phyloP scores from a whole-genome alignment of 2,113 vertebrate genomes.

The Gallinago jamesoni region DNA sequence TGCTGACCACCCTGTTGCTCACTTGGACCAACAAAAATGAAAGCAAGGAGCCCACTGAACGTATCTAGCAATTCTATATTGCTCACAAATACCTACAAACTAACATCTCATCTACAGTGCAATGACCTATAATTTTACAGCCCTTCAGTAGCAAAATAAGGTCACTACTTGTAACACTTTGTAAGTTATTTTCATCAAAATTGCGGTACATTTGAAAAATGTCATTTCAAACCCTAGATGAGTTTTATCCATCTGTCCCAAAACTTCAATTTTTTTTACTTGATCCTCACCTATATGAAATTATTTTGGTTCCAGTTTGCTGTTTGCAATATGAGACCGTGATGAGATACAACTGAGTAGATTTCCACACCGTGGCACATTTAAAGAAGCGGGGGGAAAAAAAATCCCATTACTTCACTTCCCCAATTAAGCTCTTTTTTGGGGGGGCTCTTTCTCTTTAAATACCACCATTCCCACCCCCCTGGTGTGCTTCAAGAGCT shows the following conservation, averaged over 20 bases:
- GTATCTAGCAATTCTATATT: not conserved
- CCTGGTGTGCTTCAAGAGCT: not conserved
- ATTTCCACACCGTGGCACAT: accelerated
- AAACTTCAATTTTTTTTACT: not conserved
- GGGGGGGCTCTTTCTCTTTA: not conserved
- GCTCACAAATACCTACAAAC: not conserved
- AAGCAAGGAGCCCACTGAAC: not conserved
- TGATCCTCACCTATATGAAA: not conserved
- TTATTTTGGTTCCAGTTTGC: not conserved
- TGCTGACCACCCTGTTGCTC: not conserved
- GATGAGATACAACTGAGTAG: not conserved
- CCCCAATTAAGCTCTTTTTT: not conserved
- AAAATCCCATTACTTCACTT: not conserved
- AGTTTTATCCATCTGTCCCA: not conserved
- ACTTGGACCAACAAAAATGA: not conserved
- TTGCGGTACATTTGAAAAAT: not conserved
- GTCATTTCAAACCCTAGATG: not conserved
- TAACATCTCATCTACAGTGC: not conserved
- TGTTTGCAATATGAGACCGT: not conserved
- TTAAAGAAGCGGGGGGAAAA: accelerated
- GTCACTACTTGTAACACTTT: not conserved
- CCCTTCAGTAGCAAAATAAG: not conserved
- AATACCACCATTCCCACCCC: not conserved
- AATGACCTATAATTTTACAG: not conserved
- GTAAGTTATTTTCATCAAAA: constrained; percentile 18